phyloP scores from a whole-genome alignment of 2,888 invertebrate genomes.

The Thera obeliscata region DNA sequence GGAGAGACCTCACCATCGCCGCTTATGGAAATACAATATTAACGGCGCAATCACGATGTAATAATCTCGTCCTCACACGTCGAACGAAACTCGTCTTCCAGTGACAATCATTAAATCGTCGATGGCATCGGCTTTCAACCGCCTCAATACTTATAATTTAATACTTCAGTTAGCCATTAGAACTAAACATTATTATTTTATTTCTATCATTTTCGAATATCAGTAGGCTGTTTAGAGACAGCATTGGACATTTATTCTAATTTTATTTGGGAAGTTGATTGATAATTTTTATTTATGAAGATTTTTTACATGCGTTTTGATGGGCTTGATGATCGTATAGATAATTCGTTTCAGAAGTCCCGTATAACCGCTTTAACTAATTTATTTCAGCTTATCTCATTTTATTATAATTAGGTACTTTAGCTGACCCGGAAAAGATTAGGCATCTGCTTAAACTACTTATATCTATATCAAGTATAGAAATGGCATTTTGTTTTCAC shows the following conservation, averaged over 20 bases:
- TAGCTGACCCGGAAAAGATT: not conserved
- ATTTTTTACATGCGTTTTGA: slow-evolving; percentile 4
- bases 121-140: slow-evolving; percentile 56
- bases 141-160: slow-evolving; percentile 47
- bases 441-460: not conserved
- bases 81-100: slow-evolving; percentile 67
- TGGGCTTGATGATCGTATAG: not conserved
- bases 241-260: slow-evolving; percentile 39
- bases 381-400: slow-evolving; percentile 3
- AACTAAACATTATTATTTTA: slow-evolving; percentile 44
- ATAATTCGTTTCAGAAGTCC: not conserved
- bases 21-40: slow-evolving; percentile 78
- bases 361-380: not conserved
- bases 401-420: not conserved
- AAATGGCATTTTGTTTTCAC: slow-evolving; percentile 9
- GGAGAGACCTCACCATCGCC: slow-evolving; percentile 56
- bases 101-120: slow-evolving; percentile 66
- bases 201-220: slow-evolving; percentile 41
- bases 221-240: slow-evolving; percentile 29
- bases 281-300: slow-evolving; percentile 27
- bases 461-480: not conserved
- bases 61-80: slow-evolving; percentile 73
- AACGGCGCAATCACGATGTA: slow-evolving; percentile 72
- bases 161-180: slow-evolving; percentile 45
- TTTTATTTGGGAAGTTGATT: slow-evolving; percentile 39